A percentile compares a stretch with the other conserved stretches of the same genome.
phyloP scores from a whole-genome alignment of 2,888 invertebrate species.

The Frankliniella intonsa region DNA sequence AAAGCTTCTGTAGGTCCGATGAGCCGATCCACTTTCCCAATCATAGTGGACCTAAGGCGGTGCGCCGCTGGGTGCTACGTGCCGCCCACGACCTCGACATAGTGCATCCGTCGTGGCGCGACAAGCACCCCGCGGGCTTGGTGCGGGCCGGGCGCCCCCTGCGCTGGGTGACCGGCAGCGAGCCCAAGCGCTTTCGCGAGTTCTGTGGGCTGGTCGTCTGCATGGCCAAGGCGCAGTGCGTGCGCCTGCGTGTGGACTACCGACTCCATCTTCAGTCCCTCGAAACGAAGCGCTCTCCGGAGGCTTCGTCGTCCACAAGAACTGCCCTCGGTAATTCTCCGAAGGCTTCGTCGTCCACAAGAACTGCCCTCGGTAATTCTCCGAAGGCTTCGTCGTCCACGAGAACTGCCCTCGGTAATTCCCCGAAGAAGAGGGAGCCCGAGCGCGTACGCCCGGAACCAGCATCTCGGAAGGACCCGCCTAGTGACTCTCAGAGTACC shows the following conservation, averaged over 20 bases:
- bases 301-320: background rate
- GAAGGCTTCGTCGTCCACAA: background rate
- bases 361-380: too few species aligned
- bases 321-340: background rate
- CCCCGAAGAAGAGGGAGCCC: too few species aligned
- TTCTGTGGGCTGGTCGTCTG: background rate
- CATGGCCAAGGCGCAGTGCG: background rate
- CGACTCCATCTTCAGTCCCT: background rate
- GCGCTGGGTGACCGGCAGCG: background rate
- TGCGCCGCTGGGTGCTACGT: background rate
- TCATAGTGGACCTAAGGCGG: background rate
- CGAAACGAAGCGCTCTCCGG: background rate
- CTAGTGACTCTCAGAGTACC: too few species aligned
- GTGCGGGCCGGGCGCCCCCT: background rate
- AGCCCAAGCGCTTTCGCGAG: too few species aligned
- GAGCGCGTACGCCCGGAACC: too few species aligned
- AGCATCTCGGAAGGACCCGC: too few species aligned
- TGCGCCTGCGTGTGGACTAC: background rate
- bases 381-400: background rate
- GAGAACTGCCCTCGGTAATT: background rate
- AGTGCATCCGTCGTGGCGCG: background rate
- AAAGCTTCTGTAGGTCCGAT: too few species aligned
- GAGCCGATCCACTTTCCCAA: too few species aligned
- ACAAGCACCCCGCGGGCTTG: background rate
- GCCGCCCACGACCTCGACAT: slow-evolving; percentile 1